phyloP scores from a whole-genome alignment of 2,113 vertebrate genomes.

The Grammomys surdaster region DNA sequence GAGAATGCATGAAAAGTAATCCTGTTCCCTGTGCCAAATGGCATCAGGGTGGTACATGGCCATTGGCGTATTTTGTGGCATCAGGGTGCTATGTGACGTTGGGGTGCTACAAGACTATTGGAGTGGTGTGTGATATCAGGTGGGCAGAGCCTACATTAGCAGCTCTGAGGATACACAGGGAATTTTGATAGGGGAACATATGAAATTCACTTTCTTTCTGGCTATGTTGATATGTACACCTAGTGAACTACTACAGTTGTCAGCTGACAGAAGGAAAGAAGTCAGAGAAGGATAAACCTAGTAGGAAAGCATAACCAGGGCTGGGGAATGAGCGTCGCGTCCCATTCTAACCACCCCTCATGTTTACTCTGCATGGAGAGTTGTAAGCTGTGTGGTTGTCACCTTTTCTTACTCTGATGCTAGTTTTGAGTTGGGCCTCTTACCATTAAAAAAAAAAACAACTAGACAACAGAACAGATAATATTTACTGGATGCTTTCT shows the following conservation, averaged over 20 bases:
- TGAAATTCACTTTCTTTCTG: not conserved
- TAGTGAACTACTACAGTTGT: not conserved
- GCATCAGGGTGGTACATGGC: not conserved
- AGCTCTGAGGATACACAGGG: not conserved
- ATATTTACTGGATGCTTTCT: not conserved
- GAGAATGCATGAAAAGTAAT: not conserved
- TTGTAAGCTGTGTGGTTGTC: not conserved
- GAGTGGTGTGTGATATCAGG: not conserved
- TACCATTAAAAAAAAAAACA: not conserved
- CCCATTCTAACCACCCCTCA: slow-evolving; percentile 7
- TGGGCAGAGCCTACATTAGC: not conserved
- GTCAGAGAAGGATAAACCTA: not conserved
- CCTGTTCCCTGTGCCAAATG: not conserved
- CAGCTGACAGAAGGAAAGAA: not conserved
- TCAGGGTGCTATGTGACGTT: accelerated
- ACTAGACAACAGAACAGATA: not conserved
- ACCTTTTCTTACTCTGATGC: not conserved
- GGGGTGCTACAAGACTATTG: too few species aligned
- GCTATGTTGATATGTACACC: not conserved
- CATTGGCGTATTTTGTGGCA: not conserved
- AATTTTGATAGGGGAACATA: not conserved
- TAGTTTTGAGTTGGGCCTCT: not conserved
- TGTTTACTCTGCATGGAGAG: too few species aligned
- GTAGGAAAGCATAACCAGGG: not conserved
- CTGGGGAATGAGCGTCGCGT: not conserved